Conservation (phyloP, 2,797 vertebrate species). For the Lutjanus campechanus region DNA sequence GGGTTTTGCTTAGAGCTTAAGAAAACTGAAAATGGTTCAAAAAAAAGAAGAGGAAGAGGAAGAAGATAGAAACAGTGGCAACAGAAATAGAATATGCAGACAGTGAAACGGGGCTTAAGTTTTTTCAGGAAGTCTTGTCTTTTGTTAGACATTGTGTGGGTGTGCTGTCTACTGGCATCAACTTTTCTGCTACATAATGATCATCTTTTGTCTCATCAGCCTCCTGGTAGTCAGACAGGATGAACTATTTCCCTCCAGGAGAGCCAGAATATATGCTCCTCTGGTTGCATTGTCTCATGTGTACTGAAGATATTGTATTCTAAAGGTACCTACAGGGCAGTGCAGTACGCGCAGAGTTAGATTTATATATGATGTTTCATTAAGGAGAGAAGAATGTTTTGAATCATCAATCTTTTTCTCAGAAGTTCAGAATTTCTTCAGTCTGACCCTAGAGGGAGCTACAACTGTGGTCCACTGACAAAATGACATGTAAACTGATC, state of each 20-base stretch:
- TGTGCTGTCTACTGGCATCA: constrained; percentile 43
- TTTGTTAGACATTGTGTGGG: constrained; percentile 48
- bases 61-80: constrained; percentile 23
- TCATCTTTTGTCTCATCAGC: constrained; percentile 44
- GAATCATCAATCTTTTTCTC: neutral
- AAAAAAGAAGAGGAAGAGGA: neutral
- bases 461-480: constrained; percentile 29
- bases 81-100: constrained; percentile 39
- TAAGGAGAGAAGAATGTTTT: neutral
- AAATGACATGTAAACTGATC: constrained; percentile 3
- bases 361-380: constrained; percentile 11
- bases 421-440: constrained; percentile 5
- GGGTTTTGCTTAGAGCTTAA: constrained; percentile 24
- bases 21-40: constrained; percentile 26
- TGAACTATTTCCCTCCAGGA: neutral
- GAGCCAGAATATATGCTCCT: constrained; percentile 9
- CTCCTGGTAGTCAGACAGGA: constrained; percentile 25
- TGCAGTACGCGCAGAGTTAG: neutral
- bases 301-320: neutral
- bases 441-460: constrained; percentile 63
- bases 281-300: constrained; percentile 13
- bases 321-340: neutral
- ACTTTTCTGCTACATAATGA: constrained; percentile 33
- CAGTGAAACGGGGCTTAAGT: constrained; percentile 10
- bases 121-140: constrained; percentile 32